Conservation (phyloP, 2,113 vertebrate species). For the Lepus europaeus region DNA sequence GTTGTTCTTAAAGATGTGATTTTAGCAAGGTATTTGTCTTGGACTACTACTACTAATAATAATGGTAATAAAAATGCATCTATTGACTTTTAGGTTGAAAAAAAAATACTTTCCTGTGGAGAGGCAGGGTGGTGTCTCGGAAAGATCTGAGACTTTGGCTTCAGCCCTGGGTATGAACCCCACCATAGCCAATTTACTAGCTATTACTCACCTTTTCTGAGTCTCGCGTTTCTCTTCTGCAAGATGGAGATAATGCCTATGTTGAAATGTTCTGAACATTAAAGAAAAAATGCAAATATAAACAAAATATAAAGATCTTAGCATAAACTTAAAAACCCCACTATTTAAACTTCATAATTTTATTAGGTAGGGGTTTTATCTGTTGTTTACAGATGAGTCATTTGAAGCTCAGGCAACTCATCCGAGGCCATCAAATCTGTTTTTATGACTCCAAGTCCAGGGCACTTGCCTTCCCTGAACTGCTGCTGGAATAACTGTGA, state of each 20-base stretch:
- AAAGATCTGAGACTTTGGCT: constrained; percentile 31
- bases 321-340: constrained; percentile 19
- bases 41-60: not conserved
- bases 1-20: constrained; percentile 49
- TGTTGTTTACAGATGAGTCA: not conserved
- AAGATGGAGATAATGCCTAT: constrained; percentile 23
- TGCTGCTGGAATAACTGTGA: not conserved
- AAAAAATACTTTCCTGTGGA: constrained; percentile 20
- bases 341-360: constrained; percentile 2
- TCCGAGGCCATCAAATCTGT: constrained; percentile 6
- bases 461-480: not conserved
- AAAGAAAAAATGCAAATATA: not conserved
- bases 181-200: not conserved
- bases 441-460: constrained; percentile 13
- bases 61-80: not conserved
- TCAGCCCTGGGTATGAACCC: not conserved
- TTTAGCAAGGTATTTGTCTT: constrained; percentile 50
- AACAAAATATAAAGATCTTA: not conserved
- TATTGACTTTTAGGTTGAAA: not conserved
- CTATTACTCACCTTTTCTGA: not conserved
- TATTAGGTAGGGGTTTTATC: constrained; percentile 24
- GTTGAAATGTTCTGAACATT: not conserved
- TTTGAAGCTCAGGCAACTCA: not conserved
- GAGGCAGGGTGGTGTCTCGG: not conserved
- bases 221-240: constrained; percentile 29